These are phyloP conservation scores for Etia nguti DNA, from an alignment of 2,113 vertebrate species.

Conservation along the genomic window DNA sequence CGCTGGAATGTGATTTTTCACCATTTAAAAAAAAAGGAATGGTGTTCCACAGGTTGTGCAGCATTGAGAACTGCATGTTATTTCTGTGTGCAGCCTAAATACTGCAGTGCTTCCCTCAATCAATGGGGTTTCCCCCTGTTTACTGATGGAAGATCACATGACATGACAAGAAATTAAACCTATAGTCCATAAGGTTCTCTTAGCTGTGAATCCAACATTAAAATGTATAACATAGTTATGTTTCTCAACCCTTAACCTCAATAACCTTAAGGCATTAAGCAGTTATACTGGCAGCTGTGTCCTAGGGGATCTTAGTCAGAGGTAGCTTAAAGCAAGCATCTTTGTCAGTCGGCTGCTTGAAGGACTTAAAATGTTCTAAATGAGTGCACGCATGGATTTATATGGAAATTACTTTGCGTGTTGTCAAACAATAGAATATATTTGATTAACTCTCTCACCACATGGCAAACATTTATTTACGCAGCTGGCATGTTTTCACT, in stretches of 20 bases:
- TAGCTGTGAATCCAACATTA: neutral
- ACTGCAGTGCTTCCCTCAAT: slow-evolving; percentile 52
- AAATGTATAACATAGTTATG: neutral
- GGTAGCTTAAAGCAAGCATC: neutral
- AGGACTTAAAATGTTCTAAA: neutral
- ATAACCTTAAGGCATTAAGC: neutral
- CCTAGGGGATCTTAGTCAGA: neutral
- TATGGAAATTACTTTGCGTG: neutral
- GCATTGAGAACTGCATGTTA: neutral
- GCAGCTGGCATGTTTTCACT: neutral
- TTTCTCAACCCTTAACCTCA: neutral
- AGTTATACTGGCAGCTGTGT: neutral
- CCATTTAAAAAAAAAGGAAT: neutral
- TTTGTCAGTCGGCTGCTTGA: neutral
- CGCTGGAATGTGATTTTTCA: neutral
- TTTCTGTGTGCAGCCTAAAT: neutral
- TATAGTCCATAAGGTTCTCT: neutral
- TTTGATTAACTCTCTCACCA: neutral
- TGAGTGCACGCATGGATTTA: neutral
- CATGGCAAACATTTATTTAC: neutral
- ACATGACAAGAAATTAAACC: neutral
- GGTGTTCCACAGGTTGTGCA: slow-evolving; percentile 23
- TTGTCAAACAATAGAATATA: neutral
- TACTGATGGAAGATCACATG: slow-evolving; percentile 35
- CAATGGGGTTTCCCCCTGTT: slow-evolving; percentile 47